These are phyloP conservation scores for Netelia inedita DNA, from an alignment of 2,888 invertebrate genomes.

Conservation along the genomic window DNA sequence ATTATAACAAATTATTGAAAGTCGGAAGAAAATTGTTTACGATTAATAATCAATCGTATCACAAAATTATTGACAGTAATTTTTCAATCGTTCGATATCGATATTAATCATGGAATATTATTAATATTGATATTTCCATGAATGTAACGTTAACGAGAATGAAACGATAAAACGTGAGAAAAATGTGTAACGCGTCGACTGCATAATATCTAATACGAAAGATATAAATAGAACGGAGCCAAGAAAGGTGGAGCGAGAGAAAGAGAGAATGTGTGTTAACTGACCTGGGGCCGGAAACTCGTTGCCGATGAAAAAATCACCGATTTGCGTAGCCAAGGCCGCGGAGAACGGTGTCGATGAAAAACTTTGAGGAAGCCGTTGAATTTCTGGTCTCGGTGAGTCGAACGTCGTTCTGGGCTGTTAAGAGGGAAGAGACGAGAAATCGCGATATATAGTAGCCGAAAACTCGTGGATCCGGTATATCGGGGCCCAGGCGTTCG, in stretches of 20 bases:
- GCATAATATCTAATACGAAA: conserved; percentile 10
- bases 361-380: neutral
- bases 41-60: no score
- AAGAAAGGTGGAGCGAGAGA: neutral
- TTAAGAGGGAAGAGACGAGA: conserved; percentile 2
- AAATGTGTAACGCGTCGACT: conserved; percentile 14
- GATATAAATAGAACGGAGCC: conserved; percentile 28
- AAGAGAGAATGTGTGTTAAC: conserved; percentile 44
- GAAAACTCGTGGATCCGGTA: conserved; percentile 64
- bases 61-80: no score
- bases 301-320: conserved; percentile 44
- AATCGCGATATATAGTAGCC: conserved; percentile 28
- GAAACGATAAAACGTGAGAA: neutral
- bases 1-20: no score
- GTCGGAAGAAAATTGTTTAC: no score
- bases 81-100: no score
- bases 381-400: neutral
- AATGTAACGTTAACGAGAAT: no score
- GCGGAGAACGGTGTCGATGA: neutral
- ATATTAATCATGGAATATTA: no score
- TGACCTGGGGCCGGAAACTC: conserved; percentile 55
- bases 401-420: neutral
- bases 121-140: no score
- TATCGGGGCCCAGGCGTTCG: conserved; percentile 6
- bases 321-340: neutral